Evolutionary conservation across 2,113 vertebrate genomes (phyloP), one percentile per base, ranked within the genome.

Genomic region (Tragelaphus strepsiceros): DNA sequence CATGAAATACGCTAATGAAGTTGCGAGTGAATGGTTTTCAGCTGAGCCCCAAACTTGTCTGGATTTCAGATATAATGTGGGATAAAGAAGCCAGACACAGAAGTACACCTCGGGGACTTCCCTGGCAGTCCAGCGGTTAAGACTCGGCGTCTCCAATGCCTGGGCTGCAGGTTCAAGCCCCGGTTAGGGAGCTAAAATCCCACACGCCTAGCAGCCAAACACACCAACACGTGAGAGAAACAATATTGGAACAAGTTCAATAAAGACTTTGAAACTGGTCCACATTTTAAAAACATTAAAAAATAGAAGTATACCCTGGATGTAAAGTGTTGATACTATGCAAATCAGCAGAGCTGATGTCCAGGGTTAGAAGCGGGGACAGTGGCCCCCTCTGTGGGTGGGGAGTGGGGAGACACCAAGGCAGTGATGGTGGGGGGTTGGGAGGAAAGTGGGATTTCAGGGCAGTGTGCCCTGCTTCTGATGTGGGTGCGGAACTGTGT

Each of bases 371-470:
- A 35, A 3, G 71, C 8, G 7, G 4, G 19, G 56, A n/a, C 35
- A 30, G 28, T 1, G 5, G 56, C 22, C 58, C 17, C 59, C 90
- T 26, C 71, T 13, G 16, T 19, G 64, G 32, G 84, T 5, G 2
- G 9, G 12, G 6, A 1, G 16, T 1, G 16, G 78, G 7, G 1
- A 26, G 64, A 17, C 64, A 12, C 7, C 6, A 30, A 46, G n/a
- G 81, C n/a, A 43, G 80, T 11, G 46, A 26, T 2, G 16, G 26
- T 30, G 24, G 39, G 17, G 46, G 28, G 12, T 7, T 74, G 4
- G 24, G 43, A n/a, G 13, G 6, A 26, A 32, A 14, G 43, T 56
- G 62, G 16, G 35, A 59, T 28, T 10, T 35, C 2, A 12, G 39
- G 49, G 30, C 30, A 21, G 0, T 13, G 8, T 10, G 16, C 22